A percentile compares a stretch with the other conserved stretches of the same genome.
Evolutionary conservation across 2,113 vertebrate species (phyloP).

Genomic region (Numenius arquata): DNA sequence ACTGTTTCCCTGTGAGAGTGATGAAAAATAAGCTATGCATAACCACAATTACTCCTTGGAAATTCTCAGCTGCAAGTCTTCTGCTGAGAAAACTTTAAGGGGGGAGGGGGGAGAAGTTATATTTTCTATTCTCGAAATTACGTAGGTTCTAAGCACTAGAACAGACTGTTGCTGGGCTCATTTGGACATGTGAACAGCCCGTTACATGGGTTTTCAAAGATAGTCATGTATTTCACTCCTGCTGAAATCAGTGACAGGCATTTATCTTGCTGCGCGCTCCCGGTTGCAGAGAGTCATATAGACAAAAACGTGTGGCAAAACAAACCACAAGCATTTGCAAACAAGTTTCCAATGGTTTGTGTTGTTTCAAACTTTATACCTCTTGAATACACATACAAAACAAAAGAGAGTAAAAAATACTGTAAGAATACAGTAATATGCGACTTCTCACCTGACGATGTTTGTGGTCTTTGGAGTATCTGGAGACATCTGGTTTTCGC

Average conservation of each 20-base stretch:
- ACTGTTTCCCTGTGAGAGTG: not conserved
- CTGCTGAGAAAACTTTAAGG: not conserved
- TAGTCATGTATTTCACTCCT: not conserved
- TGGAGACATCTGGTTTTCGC: not conserved
- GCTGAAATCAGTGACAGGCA: not conserved
- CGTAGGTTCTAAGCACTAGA: not conserved
- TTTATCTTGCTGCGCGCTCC: not conserved
- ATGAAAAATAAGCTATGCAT: not conserved
- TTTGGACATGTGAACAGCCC: not conserved
- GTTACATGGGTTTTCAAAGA: not conserved
- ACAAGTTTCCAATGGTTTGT: not conserved
- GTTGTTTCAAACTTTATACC: not conserved
- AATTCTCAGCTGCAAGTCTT: not conserved
- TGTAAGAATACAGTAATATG: not conserved
- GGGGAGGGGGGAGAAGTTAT: fast-evolving
- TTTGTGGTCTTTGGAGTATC: not conserved
- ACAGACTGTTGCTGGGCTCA: not conserved
- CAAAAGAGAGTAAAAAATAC: not conserved
- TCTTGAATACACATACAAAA: not conserved
- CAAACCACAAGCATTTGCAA: not conserved
- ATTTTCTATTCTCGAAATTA: not conserved
- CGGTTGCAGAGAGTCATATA: not conserved
- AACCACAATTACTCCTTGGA: not conserved
- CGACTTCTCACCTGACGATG: not conserved
- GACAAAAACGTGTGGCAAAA: not conserved